Percentiles rank a stretch among this genome's conserved stretches.
These are phyloP conservation scores for Holotrichia oblita DNA, from an alignment of 1,140 invertebrate genomes.

Conservation along the genomic window DNA sequence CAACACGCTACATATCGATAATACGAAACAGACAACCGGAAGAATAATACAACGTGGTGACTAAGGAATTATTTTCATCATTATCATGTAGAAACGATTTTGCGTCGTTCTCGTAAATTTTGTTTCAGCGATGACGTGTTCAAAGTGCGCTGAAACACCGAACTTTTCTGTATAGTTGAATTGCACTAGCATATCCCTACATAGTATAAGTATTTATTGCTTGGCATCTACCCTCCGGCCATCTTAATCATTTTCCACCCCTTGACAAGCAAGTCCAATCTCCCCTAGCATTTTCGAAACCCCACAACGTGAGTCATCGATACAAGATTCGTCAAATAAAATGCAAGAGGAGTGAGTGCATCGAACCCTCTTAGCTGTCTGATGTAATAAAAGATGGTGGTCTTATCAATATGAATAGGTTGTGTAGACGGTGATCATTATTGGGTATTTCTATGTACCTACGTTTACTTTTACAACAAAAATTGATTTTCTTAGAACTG, in stretches of 20 bases:
- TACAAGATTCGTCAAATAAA: slow-evolving; percentile 28
- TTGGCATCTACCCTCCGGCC: neutral
- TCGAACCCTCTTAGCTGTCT: neutral
- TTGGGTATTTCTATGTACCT: neutral
- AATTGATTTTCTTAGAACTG: neutral
- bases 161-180: neutral
- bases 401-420: neutral
- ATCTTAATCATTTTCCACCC: slow-evolving; percentile 35
- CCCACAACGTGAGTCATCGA: slow-evolving; percentile 22
- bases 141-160: neutral
- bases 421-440: neutral
- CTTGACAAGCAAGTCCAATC: slow-evolving; percentile 2
- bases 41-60: neutral
- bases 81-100: neutral
- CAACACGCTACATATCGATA: neutral
- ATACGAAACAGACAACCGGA: neutral
- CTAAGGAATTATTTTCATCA: neutral
- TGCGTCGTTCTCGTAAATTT: slow-evolving; percentile 10
- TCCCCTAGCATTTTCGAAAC: neutral
- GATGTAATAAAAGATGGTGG: neutral
- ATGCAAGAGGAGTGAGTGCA: slow-evolving; percentile 11
- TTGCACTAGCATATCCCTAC: neutral
- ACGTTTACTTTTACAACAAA: neutral
- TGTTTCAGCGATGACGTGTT: neutral
- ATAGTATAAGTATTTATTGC: slow-evolving; percentile 20